phyloP scores from a whole-genome alignment of 1,140 invertebrate species.

The Cotesia typhae region DNA sequence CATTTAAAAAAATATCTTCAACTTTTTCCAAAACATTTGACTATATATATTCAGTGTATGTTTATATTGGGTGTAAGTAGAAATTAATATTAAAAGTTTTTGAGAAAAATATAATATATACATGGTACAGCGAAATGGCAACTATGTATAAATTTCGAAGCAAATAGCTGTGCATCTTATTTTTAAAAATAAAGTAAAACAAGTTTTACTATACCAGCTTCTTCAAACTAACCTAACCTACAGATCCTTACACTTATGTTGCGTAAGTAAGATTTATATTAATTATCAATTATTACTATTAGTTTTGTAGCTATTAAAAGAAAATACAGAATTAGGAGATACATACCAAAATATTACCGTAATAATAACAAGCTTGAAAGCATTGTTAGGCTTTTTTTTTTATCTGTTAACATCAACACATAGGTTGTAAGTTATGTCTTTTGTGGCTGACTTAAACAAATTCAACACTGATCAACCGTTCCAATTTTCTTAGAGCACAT shows the following conservation, averaged over 20 bases:
- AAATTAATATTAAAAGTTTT: neutral
- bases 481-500: too few species aligned
- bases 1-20: too few species aligned
- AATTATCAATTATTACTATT: neutral
- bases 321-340: neutral
- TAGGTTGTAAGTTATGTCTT: conserved; percentile 24
- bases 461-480: too few species aligned
- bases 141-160: conserved; percentile 29
- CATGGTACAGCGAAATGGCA: conserved; percentile 26
- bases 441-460: too few species aligned
- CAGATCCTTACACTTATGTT: conserved; percentile 46
- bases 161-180: conserved; percentile 22
- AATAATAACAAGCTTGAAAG: conserved; percentile 6
- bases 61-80: too few species aligned
- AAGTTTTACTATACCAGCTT: conserved; percentile 52
- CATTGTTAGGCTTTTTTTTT: conserved; percentile 27
- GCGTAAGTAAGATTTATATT: conserved; percentile 33
- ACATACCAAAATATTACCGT: conserved; percentile 41
- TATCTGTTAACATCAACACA: conserved; percentile 39
- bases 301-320: neutral
- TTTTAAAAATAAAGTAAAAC: conserved; percentile 48
- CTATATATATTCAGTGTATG: too few species aligned
- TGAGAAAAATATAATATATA: neutral
- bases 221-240: conserved; percentile 57
- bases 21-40: too few species aligned